A percentile compares a stretch with the other conserved stretches of the same genome.
Evolutionary conservation across 2,888 invertebrate genomes (phyloP).

Genomic region (Melinopterus prodromus): DNA sequence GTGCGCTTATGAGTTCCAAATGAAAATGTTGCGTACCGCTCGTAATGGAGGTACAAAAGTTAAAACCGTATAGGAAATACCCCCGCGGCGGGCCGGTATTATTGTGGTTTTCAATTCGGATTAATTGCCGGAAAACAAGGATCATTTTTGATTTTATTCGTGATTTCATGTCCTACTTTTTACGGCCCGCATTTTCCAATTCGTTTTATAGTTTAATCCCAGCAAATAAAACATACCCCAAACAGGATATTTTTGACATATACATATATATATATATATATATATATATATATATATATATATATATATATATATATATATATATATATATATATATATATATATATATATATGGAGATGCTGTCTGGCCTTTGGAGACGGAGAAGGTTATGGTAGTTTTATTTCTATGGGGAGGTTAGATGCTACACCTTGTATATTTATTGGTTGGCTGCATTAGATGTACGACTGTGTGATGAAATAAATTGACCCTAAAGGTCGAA

Average conservation of each 20-base stretch:
- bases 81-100: background rate
- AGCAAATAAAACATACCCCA: background rate
- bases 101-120: background rate
- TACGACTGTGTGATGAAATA: background rate
- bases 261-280: no score
- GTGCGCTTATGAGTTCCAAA: background rate
- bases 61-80: background rate
- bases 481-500: background rate
- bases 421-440: background rate
- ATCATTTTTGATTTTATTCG: background rate
- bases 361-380: no score
- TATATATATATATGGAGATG: no score
- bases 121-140: background rate
- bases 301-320: no score
- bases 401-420: no score
- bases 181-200: background rate
- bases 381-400: no score
- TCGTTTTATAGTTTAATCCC: background rate
- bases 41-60: background rate
- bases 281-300: no score
- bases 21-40: background rate
- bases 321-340: no score
- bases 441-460: background rate
- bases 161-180: background rate
- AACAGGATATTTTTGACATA: no score